Evolutionary conservation across 2,888 invertebrate genomes (phyloP), one percentile per base, ranked within the genome.

Genomic region (Nyleta sp.): DNA sequence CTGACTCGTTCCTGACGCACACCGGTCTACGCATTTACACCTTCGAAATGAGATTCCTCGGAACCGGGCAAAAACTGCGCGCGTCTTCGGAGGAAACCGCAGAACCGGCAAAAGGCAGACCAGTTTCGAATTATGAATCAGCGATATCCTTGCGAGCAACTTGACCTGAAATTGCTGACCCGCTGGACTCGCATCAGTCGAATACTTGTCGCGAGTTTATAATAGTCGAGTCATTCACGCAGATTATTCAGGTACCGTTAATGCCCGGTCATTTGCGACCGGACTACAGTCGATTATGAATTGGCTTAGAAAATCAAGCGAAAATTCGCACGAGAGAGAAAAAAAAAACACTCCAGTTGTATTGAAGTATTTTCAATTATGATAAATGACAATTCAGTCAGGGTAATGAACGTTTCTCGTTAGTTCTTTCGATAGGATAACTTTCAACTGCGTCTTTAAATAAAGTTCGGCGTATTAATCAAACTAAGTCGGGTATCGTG

Each of bases 141-240:
- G 75, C 71, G 40, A 59, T 71, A 75, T 64, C 68, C 60, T n/a
- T n/a, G 62, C 77, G 57, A 64, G 71, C 80, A 72, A 65, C 55
- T 70, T 80, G 79, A 78, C 76, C 80, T 79, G 80, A 84, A 84
- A 81, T 82, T 75, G 83, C 78, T 82, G 82, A 85, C 81, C 60
- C 17, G 55, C 48, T 38, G 57, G 76, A 80, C 59, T 35, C 44
- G 35, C 67, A 78, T 80, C 82, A 80, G 79, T 79, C 78, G 74
- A 38, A 71, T 52, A 59, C 62, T 71, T 71, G 55, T 46, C 35
- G 40, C 62, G 60, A 71, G 62, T 62, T 55, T 55, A 44, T 71
- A 62, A 71, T 71, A 60, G 48, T 42, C 62, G 20, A 53, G 60
- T 71, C 70, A 71, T 60, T 60, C 52, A 17, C 13, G 70, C 42